phyloP scores from a whole-genome alignment of 2,888 invertebrate species.

The Tortrix viridana region DNA sequence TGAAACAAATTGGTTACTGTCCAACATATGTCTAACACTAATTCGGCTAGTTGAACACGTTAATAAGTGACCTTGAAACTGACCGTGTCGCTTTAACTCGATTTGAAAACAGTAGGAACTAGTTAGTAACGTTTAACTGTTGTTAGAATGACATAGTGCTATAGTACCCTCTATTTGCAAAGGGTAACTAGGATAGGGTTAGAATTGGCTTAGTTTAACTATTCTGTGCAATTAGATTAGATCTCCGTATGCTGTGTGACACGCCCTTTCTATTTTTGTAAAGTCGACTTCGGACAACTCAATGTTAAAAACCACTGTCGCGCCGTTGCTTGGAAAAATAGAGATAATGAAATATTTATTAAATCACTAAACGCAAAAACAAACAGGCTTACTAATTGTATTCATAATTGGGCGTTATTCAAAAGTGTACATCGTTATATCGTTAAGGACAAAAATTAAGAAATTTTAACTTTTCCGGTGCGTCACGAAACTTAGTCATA shows the following conservation, averaged over 20 bases:
- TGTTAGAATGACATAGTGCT: constrained; percentile 12
- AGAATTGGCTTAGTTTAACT: constrained; percentile 22
- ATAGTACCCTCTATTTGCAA: constrained; percentile 21
- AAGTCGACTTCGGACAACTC: too few relatives aligned
- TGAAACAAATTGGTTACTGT: constrained; percentile 35
- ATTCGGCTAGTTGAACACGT: constrained; percentile 10
- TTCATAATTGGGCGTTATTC: too few relatives aligned
- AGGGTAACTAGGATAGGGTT: constrained; percentile 34
- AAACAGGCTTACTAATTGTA: too few relatives aligned
- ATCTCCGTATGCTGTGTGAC: constrained; percentile 9
- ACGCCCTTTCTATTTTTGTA: neutral
- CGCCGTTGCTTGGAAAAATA: too few relatives aligned
- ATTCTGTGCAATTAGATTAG: constrained; percentile 19
- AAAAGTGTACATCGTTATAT: too few relatives aligned
- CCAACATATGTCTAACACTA: constrained; percentile 48
- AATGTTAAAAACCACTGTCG: too few relatives aligned
- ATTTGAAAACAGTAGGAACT: neutral
- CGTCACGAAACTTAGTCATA: too few relatives aligned
- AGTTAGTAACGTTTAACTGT: neutral
- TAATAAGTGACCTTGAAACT: constrained; percentile 21
- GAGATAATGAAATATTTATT: too few relatives aligned
- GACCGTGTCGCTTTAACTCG: constrained; percentile 10
- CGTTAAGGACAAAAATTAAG: too few relatives aligned
- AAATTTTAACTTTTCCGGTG: too few relatives aligned
- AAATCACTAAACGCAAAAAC: too few relatives aligned